A percentile compares a stretch with the other conserved stretches of the same genome.
phyloP scores from a whole-genome alignment of 2,113 vertebrate species.

The Ovibos moschatus region DNA sequence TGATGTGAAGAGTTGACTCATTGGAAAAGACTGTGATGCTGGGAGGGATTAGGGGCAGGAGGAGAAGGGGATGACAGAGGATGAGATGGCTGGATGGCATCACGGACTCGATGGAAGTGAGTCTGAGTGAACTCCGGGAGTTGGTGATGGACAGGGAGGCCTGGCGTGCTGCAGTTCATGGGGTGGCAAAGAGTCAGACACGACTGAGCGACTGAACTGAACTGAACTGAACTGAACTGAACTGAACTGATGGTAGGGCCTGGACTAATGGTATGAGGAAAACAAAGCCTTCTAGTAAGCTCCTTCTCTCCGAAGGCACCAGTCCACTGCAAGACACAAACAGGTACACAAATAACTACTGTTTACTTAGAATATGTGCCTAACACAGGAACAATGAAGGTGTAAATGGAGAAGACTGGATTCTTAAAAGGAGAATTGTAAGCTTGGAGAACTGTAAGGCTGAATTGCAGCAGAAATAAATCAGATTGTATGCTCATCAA shows the following conservation, averaged over 20 bases:
- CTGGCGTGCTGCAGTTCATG: too few relatives aligned
- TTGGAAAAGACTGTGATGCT: too few relatives aligned
- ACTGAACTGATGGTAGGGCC: background rate
- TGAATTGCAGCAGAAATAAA: background rate
- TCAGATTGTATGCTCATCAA: background rate
- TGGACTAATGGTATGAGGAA: background rate
- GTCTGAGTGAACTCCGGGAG: too few relatives aligned
- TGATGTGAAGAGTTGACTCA: too few relatives aligned
- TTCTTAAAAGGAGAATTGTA: background rate
- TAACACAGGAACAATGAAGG: background rate
- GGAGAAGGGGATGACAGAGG: too few relatives aligned
- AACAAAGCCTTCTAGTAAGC: background rate
- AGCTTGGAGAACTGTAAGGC: background rate
- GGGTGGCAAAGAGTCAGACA: too few relatives aligned
- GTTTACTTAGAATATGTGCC: background rate
- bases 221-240: too few relatives aligned
- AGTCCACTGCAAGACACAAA: background rate
- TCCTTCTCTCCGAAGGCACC: background rate
- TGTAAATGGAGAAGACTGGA: background rate
- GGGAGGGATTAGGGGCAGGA: too few relatives aligned
- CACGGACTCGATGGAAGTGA: too few relatives aligned
- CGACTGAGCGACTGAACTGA: too few relatives aligned
- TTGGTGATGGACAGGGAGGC: too few relatives aligned
- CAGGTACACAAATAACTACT: background rate
- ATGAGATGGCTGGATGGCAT: too few relatives aligned